Evolutionary conservation across 2,797 vertebrate species (phyloP).

Genomic region (Phalloptychus januarius): DNA sequence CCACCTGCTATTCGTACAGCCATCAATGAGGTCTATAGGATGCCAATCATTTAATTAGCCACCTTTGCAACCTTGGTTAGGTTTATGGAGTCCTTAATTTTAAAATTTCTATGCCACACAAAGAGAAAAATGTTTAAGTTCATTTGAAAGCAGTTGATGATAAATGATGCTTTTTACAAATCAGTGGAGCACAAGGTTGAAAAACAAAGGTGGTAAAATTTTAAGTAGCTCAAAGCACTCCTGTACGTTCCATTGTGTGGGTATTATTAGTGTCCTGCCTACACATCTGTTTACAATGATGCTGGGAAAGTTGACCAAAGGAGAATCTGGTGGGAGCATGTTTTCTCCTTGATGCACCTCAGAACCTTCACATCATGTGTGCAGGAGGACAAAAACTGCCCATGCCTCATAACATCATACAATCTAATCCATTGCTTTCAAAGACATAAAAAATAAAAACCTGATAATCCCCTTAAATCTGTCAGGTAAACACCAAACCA

Average conservation of each 20-base stretch:
- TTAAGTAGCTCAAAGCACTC: constrained; percentile 24
- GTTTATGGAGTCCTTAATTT: neutral
- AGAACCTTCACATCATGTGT: neutral
- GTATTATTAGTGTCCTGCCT: constrained; percentile 3
- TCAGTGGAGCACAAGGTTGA: neutral
- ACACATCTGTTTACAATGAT: constrained; percentile 24
- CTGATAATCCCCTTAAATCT: constrained; percentile 20
- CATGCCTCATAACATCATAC: constrained; percentile 7
- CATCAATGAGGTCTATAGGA: neutral
- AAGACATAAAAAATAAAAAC: neutral
- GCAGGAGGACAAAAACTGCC: neutral
- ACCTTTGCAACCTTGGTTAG: neutral
- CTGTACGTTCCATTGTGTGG: neutral
- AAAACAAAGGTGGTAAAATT: neutral
- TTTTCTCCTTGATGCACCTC: constrained; percentile 7
- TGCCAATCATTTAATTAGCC: neutral
- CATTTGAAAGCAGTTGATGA: neutral
- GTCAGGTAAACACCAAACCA: constrained; percentile 2
- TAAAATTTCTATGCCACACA: neutral
- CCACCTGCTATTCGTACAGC: neutral
- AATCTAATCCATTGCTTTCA: constrained; percentile 1
- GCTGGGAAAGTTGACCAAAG: neutral
- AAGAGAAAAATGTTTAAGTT: neutral
- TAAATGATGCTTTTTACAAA: neutral
- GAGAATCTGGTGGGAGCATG: constrained; percentile 12